Evolutionary conservation across 1,140 invertebrate genomes (phyloP), one percentile per base, ranked within the genome.

Genomic region (Lethocerus indicus): DNA sequence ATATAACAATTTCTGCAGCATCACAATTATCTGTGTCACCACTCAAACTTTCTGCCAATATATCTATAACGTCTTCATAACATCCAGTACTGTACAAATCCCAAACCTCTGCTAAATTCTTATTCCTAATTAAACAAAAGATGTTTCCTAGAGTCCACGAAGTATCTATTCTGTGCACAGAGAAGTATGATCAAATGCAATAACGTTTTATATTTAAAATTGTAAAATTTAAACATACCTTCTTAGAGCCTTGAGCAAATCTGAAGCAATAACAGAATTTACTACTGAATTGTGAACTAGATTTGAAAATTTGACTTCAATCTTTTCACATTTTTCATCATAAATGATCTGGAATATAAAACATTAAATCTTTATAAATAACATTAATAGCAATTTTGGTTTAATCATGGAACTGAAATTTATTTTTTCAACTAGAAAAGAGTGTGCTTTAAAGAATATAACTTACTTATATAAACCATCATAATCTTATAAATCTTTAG

Each of bases 21-120:
- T 40, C 32, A 23, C 21, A 20, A 23, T 40, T 35, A 7, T 44
- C 35, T 21, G 23, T 24, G 37, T 56, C 48, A 61, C 63, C 67
- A 49, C 74, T 71, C 57, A 79, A 75, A 3, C 75, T 75, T 53
- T 79, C 72, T 58, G 73, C 72, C 44, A 85, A 64, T 55, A 83
- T 77, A 3, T 63, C 60, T 7, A 76, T 64, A 0, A 83, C 67
- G 57, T 81, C 74, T n/a, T 71, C 62, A 60, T 77, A 83, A 48
- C 71, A 68, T 51, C 75, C 68, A 7, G 69, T 63, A 4, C 76
- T 69, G 58, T 75, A 78, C 1, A 82, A 61, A 48, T 70, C 67
- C 57, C 76, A 66, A 5, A 76, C 66, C 52, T 69, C 63, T 6
- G 65, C 62, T 3, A 76, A 58, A 44, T 70, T 71, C 50, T 71